A percentile compares a stretch with the other conserved stretches of the same genome.
Conservation (phyloP, 2,113 vertebrate species). For the Gopherus flavomarginatus region DNA sequence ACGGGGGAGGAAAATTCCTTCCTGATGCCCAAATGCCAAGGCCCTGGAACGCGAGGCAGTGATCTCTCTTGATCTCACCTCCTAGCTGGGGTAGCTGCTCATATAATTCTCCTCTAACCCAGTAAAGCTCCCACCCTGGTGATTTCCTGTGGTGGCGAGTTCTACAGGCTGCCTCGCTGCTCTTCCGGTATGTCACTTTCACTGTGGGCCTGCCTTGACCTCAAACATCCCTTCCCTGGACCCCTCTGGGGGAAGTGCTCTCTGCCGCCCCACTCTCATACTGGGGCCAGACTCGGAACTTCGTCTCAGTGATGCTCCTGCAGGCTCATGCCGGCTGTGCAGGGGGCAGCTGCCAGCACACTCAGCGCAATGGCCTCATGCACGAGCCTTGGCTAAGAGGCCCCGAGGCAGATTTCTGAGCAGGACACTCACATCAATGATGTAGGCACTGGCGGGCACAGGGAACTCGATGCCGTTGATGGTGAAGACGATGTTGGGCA, state of each 20-base stretch:
- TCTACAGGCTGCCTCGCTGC: too few species aligned
- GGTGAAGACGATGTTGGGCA: constrained; percentile 69
- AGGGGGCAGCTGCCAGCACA: neutral
- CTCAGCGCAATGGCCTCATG: neutral
- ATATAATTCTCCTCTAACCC: neutral
- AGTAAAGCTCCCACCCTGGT: neutral
- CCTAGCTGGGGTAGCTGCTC: neutral
- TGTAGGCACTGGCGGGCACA: constrained; percentile 54
- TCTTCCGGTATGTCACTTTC: neutral
- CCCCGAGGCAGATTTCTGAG: too few species aligned
- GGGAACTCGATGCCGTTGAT: constrained; percentile 61
- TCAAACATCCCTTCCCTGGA: neutral
- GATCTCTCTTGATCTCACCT: neutral
- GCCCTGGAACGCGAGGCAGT: neutral
- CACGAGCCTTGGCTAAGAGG: neutral
- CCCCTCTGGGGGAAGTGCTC: neutral
- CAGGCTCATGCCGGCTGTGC: neutral
- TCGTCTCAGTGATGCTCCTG: neutral
- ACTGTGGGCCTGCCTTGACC: neutral
- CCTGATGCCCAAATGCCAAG: neutral
- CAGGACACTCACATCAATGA: constrained; percentile 45
- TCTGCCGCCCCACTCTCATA: neutral
- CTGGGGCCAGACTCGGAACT: neutral
- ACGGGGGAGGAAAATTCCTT: neutral
- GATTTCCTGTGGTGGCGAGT: neutral